Evolutionary conservation across 1,140 invertebrate genomes (phyloP), one percentile per base, ranked within the genome.

Genomic region (Orchesella cincta): DNA sequence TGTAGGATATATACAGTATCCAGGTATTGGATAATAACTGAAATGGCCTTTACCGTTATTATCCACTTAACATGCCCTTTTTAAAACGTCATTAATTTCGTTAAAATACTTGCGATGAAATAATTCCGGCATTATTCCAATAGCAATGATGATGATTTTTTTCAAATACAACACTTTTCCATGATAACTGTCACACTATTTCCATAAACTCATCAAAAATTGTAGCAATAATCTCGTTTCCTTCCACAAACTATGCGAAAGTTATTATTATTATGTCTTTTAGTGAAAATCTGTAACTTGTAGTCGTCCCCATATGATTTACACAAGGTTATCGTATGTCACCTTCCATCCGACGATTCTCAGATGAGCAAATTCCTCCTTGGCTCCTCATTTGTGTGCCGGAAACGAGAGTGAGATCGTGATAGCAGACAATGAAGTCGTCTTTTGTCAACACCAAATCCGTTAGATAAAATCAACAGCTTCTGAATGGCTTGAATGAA

Each of bases 401-500:
- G 1, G 57, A 46, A 62, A 75, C 78, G 16, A 84, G 62, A 34
- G 79, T 80, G 18, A 80, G 18, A 57, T 84, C 83, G 76, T 84
- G 83, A 23, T 78, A 71, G 46, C 82, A 83, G 52, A 84, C 77
- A 20, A 83, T 36, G 36, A 78, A 14, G 3, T 71, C 74, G 46
- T 84, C 83, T 76, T 83, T 16, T 83, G 83, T 12, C 83, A 33
- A 1, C 77, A 75, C 14, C 82, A 64, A 74, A 83, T 83, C 26
- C 81, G 82, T 57, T 84, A 83, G 1, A 84, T 77, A 64, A 76
- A 80, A 74, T 84, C 82, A 16, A 82, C 82, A 20, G 78, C 77
- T 75, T 79, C 35, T 8, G 79, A 5, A 78, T 75, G 0, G 83
- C 81, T n/a, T 78, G 29, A 70, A 80, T 76, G 72, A 83, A 84